A percentile compares a stretch with the other conserved stretches of the same genome.
These are phyloP conservation scores for Bryconaethiops microstoma DNA, from an alignment of 2,797 vertebrate genomes.

Conservation along the genomic window DNA sequence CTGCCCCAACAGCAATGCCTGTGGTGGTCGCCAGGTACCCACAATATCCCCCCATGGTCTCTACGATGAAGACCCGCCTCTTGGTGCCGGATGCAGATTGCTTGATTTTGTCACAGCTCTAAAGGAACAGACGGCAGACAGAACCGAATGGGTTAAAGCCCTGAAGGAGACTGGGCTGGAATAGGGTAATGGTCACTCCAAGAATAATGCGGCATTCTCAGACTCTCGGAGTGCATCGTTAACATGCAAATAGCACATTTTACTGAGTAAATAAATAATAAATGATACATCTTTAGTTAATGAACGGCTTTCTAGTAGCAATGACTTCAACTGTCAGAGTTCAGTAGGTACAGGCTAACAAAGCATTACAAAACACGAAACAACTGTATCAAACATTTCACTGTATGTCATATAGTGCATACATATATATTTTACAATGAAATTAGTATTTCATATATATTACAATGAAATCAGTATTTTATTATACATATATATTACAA, in stretches of 20 bases:
- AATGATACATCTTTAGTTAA: neutral
- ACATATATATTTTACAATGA: too few species aligned
- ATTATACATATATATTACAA: too few species aligned
- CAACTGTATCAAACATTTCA: too few species aligned
- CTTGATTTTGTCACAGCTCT: constrained; percentile 98
- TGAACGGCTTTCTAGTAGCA: neutral
- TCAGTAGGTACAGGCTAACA: neutral
- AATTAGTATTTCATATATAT: too few species aligned
- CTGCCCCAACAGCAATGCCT: constrained; percentile 90
- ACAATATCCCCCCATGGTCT: constrained; percentile 96
- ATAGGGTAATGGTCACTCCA: too few species aligned
- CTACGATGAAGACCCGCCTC: constrained; percentile 94
- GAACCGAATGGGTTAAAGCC: too few species aligned
- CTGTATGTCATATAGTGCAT: too few species aligned
- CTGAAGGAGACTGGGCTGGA: too few species aligned
- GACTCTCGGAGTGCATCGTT: neutral
- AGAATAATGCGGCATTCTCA: neutral
- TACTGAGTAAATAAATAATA: neutral
- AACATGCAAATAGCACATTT: neutral
- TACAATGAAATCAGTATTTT: too few species aligned
- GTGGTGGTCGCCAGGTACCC: constrained; percentile 93
- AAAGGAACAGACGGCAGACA: neutral
- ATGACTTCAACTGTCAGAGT: neutral
- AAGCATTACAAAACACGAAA: neutral
- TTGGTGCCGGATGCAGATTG: constrained; percentile 95